Evolutionary conservation across 2,113 vertebrate species (phyloP).

Genomic region (Hirundichthys speculiger): DNA sequence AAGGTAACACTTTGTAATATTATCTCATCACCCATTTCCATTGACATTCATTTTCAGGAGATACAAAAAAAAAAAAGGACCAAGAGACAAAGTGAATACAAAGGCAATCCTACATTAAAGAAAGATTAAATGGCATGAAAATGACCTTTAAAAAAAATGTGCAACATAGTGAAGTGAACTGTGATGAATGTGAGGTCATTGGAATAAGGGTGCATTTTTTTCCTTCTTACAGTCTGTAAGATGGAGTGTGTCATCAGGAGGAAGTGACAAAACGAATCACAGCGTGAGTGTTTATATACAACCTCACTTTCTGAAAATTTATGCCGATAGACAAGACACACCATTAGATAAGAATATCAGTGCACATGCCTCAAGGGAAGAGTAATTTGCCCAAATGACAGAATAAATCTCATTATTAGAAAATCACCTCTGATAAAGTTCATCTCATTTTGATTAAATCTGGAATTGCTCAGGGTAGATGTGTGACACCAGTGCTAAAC

Average conservation of each 20-base stretch:
- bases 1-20: conserved; percentile 83
- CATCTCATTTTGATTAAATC: conserved; percentile 53
- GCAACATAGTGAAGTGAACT: conserved; percentile 44
- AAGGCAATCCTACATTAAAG: neutral
- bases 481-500: conserved; percentile 44
- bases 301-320: conserved; percentile 48
- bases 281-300: conserved; percentile 80
- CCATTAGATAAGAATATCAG: conserved; percentile 25
- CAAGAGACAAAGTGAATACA: conserved; percentile 6
- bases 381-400: conserved; percentile 41
- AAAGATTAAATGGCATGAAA: neutral
- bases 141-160: conserved; percentile 38
- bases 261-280: conserved; percentile 87
- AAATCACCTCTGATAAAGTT: conserved; percentile 37
- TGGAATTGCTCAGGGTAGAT: conserved; percentile 20
- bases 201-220: conserved; percentile 70
- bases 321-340: conserved; percentile 46
- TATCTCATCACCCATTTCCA: conserved; percentile 20
- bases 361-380: conserved; percentile 56
- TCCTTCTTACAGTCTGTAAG: conserved; percentile 81
- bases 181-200: conserved; percentile 53
- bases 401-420: conserved; percentile 38
- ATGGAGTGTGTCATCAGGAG: conserved; percentile 87
- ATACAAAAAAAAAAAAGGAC: neutral
- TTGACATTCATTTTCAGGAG: conserved; percentile 14